Base-by-base conservation (phyloP, 2,113 vertebrate genomes). In the Gambusia affinis region DNA sequence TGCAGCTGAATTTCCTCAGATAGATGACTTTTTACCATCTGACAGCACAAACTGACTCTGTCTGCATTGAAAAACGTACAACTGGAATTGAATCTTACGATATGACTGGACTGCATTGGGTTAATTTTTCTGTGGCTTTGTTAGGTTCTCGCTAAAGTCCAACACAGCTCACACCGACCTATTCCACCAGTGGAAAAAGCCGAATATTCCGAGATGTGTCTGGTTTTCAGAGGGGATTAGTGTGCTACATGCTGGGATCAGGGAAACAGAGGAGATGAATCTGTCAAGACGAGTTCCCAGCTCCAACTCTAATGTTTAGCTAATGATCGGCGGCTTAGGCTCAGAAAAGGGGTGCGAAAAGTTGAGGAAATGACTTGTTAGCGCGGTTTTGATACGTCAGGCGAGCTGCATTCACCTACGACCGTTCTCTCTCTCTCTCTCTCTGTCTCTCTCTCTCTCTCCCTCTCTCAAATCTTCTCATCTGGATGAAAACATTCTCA, bases 401-500 rank as follows among this genome's bases (percentile, higher is more conserved):
- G 79, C 81, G 82, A 72, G 84, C 69, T 4, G 60, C 89, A 89
- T 93, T 94, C 90, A 89, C 88, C 91, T 79, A 87, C 84, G 76
- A 87, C 83, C 82, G 70, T 89, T 90, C 87, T 89, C 64, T 37
- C 60, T 60, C 90, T 89, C 88, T 90, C 57, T n/a, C 15, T 1
- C 29, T 30, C 61, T n/a, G n/a, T n/a, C n/a, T n/a, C n/a, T n/a
- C n/a, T n/a, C n/a, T n/a, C n/a, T n/a, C n/a, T n/a, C n/a, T n/a
- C n/a, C n/a, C n/a, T 30, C 28, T 31, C 87, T 89, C 85, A 90
- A 93, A 93, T 90, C 92, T 92, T 91, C 92, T 92, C 88, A 90
- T 93, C 92, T 94, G 94, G 94, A 95, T 95, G 91, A 96, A 95
- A 96, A 95, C 95, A 96, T 95, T 95, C 94, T 93, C 89, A 93